These are phyloP conservation scores for Aricia agestis DNA, from an alignment of 1,140 invertebrate species.

Conservation along the genomic window DNA sequence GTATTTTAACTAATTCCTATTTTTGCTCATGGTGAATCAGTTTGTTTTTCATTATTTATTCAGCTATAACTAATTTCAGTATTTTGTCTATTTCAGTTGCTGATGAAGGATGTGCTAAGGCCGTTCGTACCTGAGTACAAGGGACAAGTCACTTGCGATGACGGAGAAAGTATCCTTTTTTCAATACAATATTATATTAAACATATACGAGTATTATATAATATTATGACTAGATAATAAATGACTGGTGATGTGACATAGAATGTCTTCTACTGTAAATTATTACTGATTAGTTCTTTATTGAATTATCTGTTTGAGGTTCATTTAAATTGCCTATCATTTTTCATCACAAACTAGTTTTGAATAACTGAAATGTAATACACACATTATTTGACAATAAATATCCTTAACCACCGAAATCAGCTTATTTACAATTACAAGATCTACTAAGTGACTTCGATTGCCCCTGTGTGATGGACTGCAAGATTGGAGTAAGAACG, in stretches of 20 bases:
- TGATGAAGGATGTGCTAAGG: slow-evolving; percentile 91
- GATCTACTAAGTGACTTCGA: slow-evolving; percentile 94
- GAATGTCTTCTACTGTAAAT: no score
- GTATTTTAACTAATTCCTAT: no score
- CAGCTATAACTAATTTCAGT: neutral
- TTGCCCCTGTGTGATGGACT: slow-evolving; percentile 96
- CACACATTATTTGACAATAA: neutral
- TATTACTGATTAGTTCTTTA: no score
- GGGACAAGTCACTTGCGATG: slow-evolving; percentile 86
- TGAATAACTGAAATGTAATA: no score
- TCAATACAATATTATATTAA: neutral
- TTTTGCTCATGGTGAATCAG: no score
- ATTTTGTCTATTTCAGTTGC: slow-evolving; percentile 77
- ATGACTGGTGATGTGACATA: no score
- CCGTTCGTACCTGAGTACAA: slow-evolving; percentile 95
- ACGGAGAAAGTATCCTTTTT: slow-evolving; percentile 86
- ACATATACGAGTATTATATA: no score
- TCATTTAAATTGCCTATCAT: no score
- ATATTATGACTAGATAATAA: no score
- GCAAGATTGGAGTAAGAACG: slow-evolving; percentile 95
- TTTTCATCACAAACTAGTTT: no score
- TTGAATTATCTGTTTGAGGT: no score
- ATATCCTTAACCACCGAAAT: slow-evolving; percentile 50
- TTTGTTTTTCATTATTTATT: no score
- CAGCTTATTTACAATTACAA: slow-evolving; percentile 91